Conservation (phyloP, 2,888 invertebrate species). For the Leptopilina drosophilae region DNA sequence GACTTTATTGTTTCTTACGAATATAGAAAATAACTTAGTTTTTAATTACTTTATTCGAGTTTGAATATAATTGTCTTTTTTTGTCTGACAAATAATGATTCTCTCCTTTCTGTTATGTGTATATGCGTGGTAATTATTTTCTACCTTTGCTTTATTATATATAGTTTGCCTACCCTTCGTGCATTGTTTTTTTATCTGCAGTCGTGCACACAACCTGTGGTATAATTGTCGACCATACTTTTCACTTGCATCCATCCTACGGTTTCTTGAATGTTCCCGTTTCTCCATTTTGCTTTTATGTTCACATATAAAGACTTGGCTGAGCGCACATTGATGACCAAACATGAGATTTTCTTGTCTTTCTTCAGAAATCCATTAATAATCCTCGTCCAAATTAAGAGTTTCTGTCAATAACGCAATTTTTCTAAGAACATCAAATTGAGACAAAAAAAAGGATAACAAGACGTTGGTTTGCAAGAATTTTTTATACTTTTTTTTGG, state of each 20-base stretch:
- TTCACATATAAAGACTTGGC: not conserved
- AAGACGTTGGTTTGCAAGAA: no score
- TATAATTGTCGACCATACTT: constrained; percentile 33
- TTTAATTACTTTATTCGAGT: no score
- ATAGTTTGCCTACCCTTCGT: not conserved
- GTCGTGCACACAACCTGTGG: constrained; percentile 14
- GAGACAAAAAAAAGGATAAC: no score
- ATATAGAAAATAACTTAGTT: no score
- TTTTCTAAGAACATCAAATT: no score
- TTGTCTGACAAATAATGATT: no score
- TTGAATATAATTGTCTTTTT: no score
- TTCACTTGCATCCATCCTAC: constrained; percentile 25
- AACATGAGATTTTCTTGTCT: not conserved
- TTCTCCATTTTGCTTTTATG: constrained; percentile 22
- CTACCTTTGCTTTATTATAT: constrained; percentile 7
- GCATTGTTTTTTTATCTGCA: constrained; percentile 27
- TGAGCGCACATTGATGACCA: not conserved
- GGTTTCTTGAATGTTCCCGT: constrained; percentile 34
- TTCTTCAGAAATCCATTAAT: not conserved
- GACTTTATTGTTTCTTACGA: no score
- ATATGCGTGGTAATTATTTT: not conserved
- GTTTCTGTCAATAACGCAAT: no score
- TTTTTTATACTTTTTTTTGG: no score
- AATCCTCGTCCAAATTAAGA: no score
- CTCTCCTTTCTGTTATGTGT: no score